A percentile compares a stretch with the other conserved stretches of the same genome.
phyloP scores from a whole-genome alignment of 2,888 invertebrate genomes.

The Pseudoips prasinana region DNA sequence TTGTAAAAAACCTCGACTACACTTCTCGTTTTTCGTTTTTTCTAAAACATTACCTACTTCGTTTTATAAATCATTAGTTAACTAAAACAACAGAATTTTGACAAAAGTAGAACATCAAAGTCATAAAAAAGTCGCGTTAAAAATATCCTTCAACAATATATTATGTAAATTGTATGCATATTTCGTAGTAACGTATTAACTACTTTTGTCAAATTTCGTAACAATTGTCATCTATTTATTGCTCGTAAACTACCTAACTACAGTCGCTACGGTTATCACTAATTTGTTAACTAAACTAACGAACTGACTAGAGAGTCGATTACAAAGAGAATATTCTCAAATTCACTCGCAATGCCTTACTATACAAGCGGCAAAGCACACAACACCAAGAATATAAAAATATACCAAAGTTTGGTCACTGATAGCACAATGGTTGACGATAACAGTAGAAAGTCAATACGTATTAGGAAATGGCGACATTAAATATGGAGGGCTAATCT shows the following conservation, averaged over 20 bases:
- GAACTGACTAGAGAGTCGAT: conserved; percentile 38
- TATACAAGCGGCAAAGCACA: conserved; percentile 47
- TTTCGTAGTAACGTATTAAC: conserved; percentile 29
- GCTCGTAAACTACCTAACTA: conserved; percentile 72
- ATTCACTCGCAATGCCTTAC: conserved; percentile 32
- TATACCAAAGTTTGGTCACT: conserved; percentile 36
- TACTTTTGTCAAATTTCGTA: conserved; percentile 64
- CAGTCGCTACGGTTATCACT: conserved; percentile 45
- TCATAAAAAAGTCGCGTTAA: conserved; percentile 43
- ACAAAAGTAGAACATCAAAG: conserved; percentile 56
- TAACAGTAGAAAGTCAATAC: conserved; percentile 4
- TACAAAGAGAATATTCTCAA: conserved; percentile 22
- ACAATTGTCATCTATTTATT: conserved; percentile 69
- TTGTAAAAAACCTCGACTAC: conserved; percentile 52
- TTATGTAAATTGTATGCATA: conserved; percentile 34
- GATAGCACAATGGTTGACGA: conserved; percentile 8
- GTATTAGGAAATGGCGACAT: too few relatives aligned
- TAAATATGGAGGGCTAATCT: too few relatives aligned
- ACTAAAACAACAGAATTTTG: conserved; percentile 56
- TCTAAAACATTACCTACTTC: conserved; percentile 50
- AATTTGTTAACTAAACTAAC: conserved; percentile 38
- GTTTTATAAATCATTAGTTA: conserved; percentile 44
- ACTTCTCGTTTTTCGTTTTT: conserved; percentile 47
- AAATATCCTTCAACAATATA: too few relatives aligned
- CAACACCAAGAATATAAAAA: conserved; percentile 47